A percentile compares a stretch with the other conserved stretches of the same genome.
phyloP scores from a whole-genome alignment of 2,888 invertebrate genomes.

The Cistogaster globosa region DNA sequence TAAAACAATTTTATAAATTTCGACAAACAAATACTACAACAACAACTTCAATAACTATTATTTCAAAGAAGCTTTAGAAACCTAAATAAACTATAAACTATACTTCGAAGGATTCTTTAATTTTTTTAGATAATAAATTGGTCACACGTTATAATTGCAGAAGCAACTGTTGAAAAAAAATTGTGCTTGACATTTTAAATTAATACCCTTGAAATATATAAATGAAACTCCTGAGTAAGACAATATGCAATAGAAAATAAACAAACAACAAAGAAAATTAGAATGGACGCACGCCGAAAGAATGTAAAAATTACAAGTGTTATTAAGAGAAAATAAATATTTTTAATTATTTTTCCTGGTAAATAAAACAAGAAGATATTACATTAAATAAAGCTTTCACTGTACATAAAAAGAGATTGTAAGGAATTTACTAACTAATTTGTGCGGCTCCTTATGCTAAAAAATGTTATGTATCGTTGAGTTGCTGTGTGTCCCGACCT shows the following conservation, averaged over 20 bases:
- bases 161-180: constrained; percentile 16
- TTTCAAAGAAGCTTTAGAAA: constrained; percentile 64
- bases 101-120: too few relatives aligned
- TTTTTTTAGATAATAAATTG: constrained; percentile 61
- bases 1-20: too few relatives aligned
- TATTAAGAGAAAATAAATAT: too few relatives aligned
- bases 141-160: constrained; percentile 69
- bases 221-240: constrained; percentile 21
- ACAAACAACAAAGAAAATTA: constrained; percentile 10
- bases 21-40: background rate
- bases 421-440: too few relatives aligned
- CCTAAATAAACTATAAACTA: too few relatives aligned
- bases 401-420: too few relatives aligned
- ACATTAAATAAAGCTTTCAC: too few relatives aligned
- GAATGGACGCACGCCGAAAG: background rate
- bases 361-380: too few relatives aligned
- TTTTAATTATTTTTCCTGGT: too few relatives aligned
- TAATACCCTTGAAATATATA: constrained; percentile 38
- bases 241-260: constrained; percentile 28
- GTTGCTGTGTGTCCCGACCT: too few relatives aligned
- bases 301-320: background rate
- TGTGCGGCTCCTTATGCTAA: too few relatives aligned
- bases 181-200: constrained; percentile 34
- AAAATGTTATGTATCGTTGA: too few relatives aligned
- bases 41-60: background rate